Base-by-base conservation (phyloP, 2,113 vertebrate species). In the Pandion haliaetus region DNA sequence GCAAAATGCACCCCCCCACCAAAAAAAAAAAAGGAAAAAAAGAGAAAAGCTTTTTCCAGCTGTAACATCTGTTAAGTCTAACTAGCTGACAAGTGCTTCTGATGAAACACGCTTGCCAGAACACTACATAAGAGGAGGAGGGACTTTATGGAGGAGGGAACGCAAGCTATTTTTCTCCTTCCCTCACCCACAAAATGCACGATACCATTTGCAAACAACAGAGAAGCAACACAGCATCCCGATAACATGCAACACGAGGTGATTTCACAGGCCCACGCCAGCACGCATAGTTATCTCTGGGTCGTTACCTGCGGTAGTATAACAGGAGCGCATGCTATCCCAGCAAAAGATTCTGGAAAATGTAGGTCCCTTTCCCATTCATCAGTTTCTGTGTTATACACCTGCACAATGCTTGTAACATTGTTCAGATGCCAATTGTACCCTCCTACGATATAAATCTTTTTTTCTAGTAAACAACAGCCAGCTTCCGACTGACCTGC, bases 361-460 rank as follows among this genome's bases (percentile, higher is more conserved):
- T 99, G 99, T n/a, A 99, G 88, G 97, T 99, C 99, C 25, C 99
- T 98, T 93, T 99, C 99, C 99, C 99, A 99, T 91, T 99, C 99
- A 1, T 99, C 99, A 0, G 98, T 99, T 77, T 99, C 99, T 0
- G 98, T 99, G 98, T 99, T 99, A 74, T 99, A 99, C 54, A 99
- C 99, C 97, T 99, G 99, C 82, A 99, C 99, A 0, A 99, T 99
- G 98, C 99, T 99, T 0, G 99, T 99, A 3, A 99, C 99, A 1
- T 99, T 99, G 98, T 99, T 99, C 44, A 99, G 98, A 71, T 99
- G 99, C 99, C 99, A 99, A 70, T 99, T 99, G 98, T 99, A 99
- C 21, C 99, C 99, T 4, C 99, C 99, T 0, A 99, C 98, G 0
- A 99, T 96, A 83, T 99, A 99, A 95, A 99, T 99, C 97, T 99